Evolutionary conservation across 2,113 vertebrate species (phyloP).

Genomic region (Melanerpes formicivorus): DNA sequence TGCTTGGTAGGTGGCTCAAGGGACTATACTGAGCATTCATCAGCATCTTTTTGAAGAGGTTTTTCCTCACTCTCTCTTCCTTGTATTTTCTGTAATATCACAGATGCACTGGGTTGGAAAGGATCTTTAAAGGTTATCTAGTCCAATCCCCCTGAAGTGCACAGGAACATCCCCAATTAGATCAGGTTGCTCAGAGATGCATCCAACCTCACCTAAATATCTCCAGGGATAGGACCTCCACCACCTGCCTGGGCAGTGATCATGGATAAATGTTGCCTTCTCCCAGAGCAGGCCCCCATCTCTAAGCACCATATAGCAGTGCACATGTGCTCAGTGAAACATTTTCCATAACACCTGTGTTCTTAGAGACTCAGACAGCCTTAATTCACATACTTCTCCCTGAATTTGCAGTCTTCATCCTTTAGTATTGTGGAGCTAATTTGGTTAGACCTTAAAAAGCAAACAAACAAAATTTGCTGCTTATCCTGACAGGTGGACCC

Average conservation of each 20-base stretch:
- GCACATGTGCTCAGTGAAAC: background rate
- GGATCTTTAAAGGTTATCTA: too few species aligned
- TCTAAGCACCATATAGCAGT: background rate
- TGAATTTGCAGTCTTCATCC: background rate
- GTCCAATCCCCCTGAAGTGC: too few species aligned
- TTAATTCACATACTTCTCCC: background rate
- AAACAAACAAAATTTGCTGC: background rate
- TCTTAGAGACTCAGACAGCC: background rate
- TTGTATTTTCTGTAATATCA: background rate
- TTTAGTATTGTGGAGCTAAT: background rate
- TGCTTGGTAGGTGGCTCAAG: background rate
- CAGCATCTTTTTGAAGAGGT: background rate
- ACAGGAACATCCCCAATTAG: too few species aligned
- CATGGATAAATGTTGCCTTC: background rate
- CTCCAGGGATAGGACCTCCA: too few species aligned
- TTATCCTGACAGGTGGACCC: background rate
- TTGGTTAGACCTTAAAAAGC: background rate
- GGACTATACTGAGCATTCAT: background rate
- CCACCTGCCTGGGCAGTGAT: background rate
- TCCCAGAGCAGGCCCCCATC: background rate
- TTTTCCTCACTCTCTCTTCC: background rate
- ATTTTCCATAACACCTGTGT: background rate
- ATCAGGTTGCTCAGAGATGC: too few species aligned
- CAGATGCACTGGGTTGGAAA: background rate
- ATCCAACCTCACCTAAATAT: too few species aligned